These are phyloP conservation scores for Rhyzopertha dominica DNA, from an alignment of 1,140 invertebrate species.

Conservation along the genomic window DNA sequence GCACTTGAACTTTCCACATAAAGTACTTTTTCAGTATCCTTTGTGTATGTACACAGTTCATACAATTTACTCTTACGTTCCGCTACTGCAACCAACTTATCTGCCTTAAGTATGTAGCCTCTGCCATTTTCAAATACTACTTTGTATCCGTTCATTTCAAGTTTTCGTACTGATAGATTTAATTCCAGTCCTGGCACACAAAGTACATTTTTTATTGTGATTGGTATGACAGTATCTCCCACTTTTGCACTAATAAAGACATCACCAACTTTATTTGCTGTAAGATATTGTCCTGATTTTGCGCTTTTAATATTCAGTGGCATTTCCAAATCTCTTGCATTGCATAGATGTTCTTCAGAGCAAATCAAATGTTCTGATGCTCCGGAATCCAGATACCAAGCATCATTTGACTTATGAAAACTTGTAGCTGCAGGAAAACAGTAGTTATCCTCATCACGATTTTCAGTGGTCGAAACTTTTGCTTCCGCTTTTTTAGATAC, in stretches of 20 bases:
- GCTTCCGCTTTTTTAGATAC: not conserved
- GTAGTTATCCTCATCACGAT: not conserved
- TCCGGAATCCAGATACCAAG: not conserved
- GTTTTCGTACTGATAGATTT: too few species aligned
- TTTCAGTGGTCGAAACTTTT: not conserved
- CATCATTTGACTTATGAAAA: constrained; percentile 2
- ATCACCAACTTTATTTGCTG: constrained; percentile 1
- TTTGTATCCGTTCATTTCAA: constrained; percentile 2
- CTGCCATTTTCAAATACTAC: not conserved
- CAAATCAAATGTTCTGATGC: too few species aligned
- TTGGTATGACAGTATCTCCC: not conserved
- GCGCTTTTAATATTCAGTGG: constrained; percentile 6
- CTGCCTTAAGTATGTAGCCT: constrained; percentile 1
- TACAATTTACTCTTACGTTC: not conserved
- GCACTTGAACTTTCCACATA: not conserved
- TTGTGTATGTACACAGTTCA: not conserved
- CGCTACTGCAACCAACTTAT: not conserved
- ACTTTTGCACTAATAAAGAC: too few species aligned
- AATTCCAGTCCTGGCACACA: constrained; percentile 2
- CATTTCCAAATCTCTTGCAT: too few species aligned
- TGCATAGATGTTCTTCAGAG: too few species aligned
- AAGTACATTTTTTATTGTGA: constrained; percentile 2
- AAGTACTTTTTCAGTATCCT: not conserved
- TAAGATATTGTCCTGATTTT: not conserved
- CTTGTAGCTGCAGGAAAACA: constrained; percentile 8